A percentile compares a stretch with the other conserved stretches of the same genome.
These are phyloP conservation scores for Pholis gunnellus DNA, from an alignment of 2,113 vertebrate species.

Conservation along the genomic window DNA sequence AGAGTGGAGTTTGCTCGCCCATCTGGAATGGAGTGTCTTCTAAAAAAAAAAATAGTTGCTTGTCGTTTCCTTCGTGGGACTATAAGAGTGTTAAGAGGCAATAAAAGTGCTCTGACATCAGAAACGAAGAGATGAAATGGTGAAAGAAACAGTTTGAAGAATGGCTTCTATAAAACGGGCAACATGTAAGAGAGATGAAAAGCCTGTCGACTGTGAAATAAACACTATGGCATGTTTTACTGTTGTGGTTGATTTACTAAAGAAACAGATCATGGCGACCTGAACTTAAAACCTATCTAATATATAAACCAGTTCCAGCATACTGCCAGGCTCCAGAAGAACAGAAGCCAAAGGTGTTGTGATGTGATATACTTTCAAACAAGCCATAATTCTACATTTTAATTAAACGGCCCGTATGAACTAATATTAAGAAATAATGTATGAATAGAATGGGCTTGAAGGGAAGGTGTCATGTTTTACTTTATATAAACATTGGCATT, in stretches of 20 bases:
- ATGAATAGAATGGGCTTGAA: neutral
- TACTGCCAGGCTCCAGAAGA: neutral
- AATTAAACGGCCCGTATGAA: neutral
- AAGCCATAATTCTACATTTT: neutral
- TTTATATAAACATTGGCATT: neutral
- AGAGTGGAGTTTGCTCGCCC: neutral
- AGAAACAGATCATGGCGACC: neutral
- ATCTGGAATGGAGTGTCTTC: constrained; percentile 22
- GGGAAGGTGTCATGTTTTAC: neutral
- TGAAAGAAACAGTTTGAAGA: neutral
- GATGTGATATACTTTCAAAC: neutral
- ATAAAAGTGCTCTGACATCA: neutral
- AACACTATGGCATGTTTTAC: neutral
- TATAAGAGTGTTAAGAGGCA: neutral
- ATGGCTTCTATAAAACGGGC: neutral
- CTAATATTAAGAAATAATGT: neutral
- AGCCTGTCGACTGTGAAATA: neutral
- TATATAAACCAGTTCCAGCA: constrained; percentile 11
- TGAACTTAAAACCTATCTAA: neutral
- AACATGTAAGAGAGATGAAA: neutral
- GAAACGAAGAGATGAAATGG: neutral
- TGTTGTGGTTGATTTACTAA: neutral
- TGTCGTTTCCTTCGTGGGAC: neutral
- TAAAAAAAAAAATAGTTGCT: constrained; percentile 11
- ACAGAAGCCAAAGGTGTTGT: neutral